Conservation (phyloP, 2,797 vertebrate species). For the Octomys mimax region DNA sequence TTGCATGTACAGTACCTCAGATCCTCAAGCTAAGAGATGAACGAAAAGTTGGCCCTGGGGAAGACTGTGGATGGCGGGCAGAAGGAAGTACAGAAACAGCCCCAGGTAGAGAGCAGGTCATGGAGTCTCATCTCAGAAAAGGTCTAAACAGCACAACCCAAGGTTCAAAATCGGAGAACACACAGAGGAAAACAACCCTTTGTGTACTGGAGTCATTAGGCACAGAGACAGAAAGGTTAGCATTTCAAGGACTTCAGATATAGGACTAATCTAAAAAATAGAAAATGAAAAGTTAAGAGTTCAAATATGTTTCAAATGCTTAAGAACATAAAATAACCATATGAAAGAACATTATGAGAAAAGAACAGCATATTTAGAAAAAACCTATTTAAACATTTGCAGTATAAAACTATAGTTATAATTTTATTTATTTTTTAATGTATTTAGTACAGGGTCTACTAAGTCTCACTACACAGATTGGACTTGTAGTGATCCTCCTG, state of each 20-base stretch:
- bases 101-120: background rate
- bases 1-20: background rate
- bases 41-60: background rate
- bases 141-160: background rate
- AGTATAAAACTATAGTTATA: constrained; percentile 27
- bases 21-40: background rate
- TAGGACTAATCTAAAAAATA: background rate
- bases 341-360: background rate
- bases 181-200: background rate
- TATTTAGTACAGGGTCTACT: too few species aligned
- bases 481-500: too few species aligned
- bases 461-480: too few species aligned
- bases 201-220: background rate
- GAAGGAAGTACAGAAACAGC: background rate
- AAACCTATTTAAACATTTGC: background rate
- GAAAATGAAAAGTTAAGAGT: background rate
- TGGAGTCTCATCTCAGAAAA: background rate
- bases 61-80: background rate
- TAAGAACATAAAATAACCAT: constrained; percentile 14
- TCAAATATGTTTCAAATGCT: background rate
- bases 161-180: background rate
- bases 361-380: background rate
- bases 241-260: background rate
- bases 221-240: background rate
- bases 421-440: background rate